Percentiles rank a stretch among this genome's conserved stretches.
Evolutionary conservation across 2,888 invertebrate species (phyloP).

Genomic region (Rhogogaster chlorosoma): DNA sequence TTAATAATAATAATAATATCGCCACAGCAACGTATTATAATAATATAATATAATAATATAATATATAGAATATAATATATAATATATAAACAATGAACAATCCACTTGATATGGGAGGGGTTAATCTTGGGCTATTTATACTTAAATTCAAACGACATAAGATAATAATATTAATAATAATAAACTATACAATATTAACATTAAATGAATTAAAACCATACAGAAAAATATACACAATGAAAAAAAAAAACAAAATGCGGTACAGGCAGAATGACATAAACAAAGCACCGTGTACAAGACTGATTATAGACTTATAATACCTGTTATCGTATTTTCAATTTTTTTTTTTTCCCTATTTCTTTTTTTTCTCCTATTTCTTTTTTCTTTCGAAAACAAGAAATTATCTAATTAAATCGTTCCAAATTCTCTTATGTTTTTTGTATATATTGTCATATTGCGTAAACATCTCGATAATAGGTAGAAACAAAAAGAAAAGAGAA

Average conservation of each 20-base stretch:
- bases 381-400: neutral
- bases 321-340: no score
- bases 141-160: conserved; percentile 50
- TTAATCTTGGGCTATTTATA: conserved; percentile 61
- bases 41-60: conserved; percentile 62
- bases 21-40: conserved; percentile 64
- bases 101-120: conserved; percentile 65
- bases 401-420: neutral
- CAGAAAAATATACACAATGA: conserved; percentile 66
- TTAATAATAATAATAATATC: conserved; percentile 58
- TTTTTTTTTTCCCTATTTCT: neutral
- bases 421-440: neutral
- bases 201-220: conserved; percentile 64
- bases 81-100: conserved; percentile 66
- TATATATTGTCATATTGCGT: neutral
- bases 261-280: conserved; percentile 56
- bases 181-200: conserved; percentile 76
- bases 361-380: neutral
- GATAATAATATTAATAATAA: conserved; percentile 62
- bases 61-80: conserved; percentile 58
- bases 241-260: conserved; percentile 64
- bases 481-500: neutral
- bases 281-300: conserved; percentile 59
- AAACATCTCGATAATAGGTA: neutral
- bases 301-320: conserved; percentile 9